These are phyloP conservation scores for Protaetia brevitarsis DNA, from an alignment of 1,140 invertebrate genomes.

Conservation along the genomic window DNA sequence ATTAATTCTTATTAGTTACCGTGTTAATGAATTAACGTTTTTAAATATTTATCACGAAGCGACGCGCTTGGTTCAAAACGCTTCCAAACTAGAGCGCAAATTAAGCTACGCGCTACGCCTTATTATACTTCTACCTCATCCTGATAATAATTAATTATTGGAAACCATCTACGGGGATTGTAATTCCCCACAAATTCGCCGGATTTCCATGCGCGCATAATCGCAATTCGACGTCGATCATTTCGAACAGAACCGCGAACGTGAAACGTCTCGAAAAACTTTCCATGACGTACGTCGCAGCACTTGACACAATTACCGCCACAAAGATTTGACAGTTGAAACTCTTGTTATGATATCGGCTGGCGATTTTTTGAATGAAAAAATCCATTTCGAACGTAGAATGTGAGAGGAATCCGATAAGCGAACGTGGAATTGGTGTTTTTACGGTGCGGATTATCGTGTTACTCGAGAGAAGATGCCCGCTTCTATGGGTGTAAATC, in stretches of 20 bases:
- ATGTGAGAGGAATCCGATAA: neutral
- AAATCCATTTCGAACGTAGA: slow-evolving; percentile 16
- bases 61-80: neutral
- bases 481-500: slow-evolving; percentile 82
- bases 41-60: neutral
- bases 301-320: slow-evolving; percentile 34
- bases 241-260: neutral
- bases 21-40: neutral
- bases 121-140: neutral
- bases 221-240: neutral
- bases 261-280: neutral
- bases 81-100: neutral
- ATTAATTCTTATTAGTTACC: too few relatives aligned
- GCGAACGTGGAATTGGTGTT: neutral
- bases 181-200: neutral
- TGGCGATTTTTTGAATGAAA: slow-evolving; percentile 16
- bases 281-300: slow-evolving; percentile 28
- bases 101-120: neutral
- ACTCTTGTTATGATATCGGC: slow-evolving; percentile 25
- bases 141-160: neutral
- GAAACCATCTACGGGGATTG: neutral
- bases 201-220: neutral
- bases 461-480: slow-evolving; percentile 56
- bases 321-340: slow-evolving; percentile 27
- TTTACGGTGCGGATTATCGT: neutral